These are phyloP conservation scores for Sphaerophoria rueppellii DNA, from an alignment of 2,888 invertebrate species.

Conservation along the genomic window DNA sequence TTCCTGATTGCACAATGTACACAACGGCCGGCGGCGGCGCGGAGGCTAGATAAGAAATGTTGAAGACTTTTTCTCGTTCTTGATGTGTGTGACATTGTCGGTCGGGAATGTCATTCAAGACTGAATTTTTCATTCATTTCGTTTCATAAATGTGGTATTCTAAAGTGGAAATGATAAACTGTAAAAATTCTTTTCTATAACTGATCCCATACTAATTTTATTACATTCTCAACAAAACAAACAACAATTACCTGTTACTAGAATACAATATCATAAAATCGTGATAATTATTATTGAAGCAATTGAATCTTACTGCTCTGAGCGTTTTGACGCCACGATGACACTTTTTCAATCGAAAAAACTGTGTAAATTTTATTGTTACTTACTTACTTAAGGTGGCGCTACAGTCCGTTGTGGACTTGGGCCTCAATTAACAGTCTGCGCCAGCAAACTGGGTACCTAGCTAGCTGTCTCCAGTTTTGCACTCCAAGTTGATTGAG, in stretches of 20 bases:
- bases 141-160: too few species aligned
- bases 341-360: slow-evolving; percentile 1
- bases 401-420: too few species aligned
- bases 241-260: neutral
- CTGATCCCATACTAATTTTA: too few species aligned
- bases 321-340: neutral
- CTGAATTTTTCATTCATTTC: slow-evolving; percentile 35
- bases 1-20: slow-evolving; percentile 36
- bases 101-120: neutral
- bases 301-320: slow-evolving; percentile 10
- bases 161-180: too few species aligned
- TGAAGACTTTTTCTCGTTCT: neutral
- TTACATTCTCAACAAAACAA: neutral
- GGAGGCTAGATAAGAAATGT: neutral
- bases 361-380: neutral
- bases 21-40: too few species aligned
- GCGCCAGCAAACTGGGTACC: too few species aligned
- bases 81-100: slow-evolving; percentile 41
- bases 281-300: slow-evolving; percentile 12
- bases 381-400: too few species aligned
- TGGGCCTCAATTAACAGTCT: too few species aligned
- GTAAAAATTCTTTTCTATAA: too few species aligned
- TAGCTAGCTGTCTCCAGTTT: too few species aligned
- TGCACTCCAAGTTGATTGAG: too few species aligned
- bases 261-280: slow-evolving; percentile 15